These are phyloP conservation scores for Agraylea sexmaculata DNA, from an alignment of 1,140 invertebrate genomes.

Conservation along the genomic window DNA sequence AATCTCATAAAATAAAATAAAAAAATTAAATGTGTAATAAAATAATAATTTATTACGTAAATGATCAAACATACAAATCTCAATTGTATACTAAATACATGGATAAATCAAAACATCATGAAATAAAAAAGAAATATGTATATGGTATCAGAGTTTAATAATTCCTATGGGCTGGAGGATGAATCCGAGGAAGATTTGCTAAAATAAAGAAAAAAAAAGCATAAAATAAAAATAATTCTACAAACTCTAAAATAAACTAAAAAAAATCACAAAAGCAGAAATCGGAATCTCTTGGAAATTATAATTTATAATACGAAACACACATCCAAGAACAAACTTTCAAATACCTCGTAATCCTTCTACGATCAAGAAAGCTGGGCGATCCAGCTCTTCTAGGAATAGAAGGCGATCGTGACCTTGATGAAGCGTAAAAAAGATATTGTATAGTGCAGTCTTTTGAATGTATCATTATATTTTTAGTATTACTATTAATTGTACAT, in stretches of 20 bases:
- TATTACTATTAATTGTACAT: slow-evolving; percentile 15
- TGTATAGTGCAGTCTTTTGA: no score
- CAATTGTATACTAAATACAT: no score
- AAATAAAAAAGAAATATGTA: no score
- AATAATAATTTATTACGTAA: no score
- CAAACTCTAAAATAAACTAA: slow-evolving; percentile 5
- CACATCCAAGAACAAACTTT: neutral
- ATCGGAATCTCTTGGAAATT: neutral
- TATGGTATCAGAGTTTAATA: no score
- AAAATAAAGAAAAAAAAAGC: slow-evolving; percentile 1
- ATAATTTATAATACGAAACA: slow-evolving; percentile 4
- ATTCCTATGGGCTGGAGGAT: no score
- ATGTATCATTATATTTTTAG: neutral
- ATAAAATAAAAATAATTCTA: slow-evolving; percentile 11
- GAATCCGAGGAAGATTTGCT: no score
- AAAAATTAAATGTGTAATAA: no score
- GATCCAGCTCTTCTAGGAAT: slow-evolving; percentile 79
- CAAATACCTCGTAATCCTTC: slow-evolving; percentile 82
- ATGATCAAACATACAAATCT: no score
- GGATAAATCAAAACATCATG: no score
- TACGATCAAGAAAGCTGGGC: slow-evolving; percentile 78
- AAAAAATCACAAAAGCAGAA: slow-evolving; percentile 9
- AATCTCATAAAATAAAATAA: no score
- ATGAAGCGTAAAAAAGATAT: no score
- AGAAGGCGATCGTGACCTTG: slow-evolving; percentile 65